These are phyloP conservation scores for Acanthisitta chloris DNA, from an alignment of 2,113 vertebrate species.

Conservation along the genomic window DNA sequence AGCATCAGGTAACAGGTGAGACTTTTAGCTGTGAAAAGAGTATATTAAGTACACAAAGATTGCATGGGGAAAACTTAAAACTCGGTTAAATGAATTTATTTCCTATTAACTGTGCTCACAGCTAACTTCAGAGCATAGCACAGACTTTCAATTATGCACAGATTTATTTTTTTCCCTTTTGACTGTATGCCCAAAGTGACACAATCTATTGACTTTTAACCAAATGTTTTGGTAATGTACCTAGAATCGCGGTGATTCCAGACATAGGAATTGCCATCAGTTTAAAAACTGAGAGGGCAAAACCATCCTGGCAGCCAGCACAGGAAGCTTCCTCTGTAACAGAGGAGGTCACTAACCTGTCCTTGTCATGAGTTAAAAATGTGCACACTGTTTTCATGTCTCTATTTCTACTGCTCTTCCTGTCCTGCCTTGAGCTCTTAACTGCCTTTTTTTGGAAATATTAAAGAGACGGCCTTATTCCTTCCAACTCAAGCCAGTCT, in stretches of 20 bases:
- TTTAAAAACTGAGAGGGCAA: constrained; percentile 11
- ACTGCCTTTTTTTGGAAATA: not conserved
- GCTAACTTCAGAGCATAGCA: not conserved
- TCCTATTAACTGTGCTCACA: not conserved
- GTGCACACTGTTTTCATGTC: not conserved
- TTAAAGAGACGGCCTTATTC: not conserved
- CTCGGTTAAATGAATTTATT: not conserved
- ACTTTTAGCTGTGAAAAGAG: not conserved
- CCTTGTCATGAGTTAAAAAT: constrained; percentile 40
- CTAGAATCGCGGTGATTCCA: constrained; percentile 19
- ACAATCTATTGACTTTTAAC: constrained; percentile 23
- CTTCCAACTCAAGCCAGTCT: not conserved
- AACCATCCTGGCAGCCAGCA: not conserved
- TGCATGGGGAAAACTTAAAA: not conserved
- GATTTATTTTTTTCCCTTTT: not conserved
- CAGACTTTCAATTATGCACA: not conserved
- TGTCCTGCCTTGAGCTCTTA: not conserved
- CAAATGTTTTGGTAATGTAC: not conserved
- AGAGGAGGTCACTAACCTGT: constrained; percentile 19
- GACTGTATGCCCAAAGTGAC: not conserved
- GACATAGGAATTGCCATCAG: not conserved
- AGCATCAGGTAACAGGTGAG: not conserved
- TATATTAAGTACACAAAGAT: not conserved
- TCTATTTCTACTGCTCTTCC: not conserved
- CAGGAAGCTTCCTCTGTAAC: not conserved